These are phyloP conservation scores for Helarctos malayanus DNA, from an alignment of 2,797 vertebrate species.

Conservation along the genomic window DNA sequence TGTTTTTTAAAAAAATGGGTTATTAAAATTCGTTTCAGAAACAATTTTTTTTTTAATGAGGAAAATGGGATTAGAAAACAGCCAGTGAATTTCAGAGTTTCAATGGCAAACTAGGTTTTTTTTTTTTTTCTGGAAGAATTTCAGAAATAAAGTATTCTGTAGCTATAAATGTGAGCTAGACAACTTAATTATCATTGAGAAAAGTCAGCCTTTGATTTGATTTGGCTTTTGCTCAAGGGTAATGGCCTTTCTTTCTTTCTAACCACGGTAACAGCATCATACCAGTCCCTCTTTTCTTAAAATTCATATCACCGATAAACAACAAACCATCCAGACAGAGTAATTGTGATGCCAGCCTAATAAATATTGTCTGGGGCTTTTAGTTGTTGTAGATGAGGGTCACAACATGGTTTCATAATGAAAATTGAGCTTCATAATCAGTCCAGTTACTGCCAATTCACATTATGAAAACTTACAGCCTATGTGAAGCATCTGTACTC, in stretches of 20 bases:
- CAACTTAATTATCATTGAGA: neutral
- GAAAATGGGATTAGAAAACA: neutral
- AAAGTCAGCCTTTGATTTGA: neutral
- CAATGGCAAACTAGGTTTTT: neutral
- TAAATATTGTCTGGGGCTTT: slow-evolving; percentile 19
- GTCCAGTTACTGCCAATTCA: neutral
- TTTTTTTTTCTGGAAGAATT: neutral
- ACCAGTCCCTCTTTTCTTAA: neutral
- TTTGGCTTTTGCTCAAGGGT: neutral
- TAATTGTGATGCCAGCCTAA: slow-evolving; percentile 45
- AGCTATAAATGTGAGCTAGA: neutral
- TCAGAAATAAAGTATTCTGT: neutral
- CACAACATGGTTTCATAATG: neutral
- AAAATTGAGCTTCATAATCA: slow-evolving; percentile 17
- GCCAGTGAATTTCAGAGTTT: neutral
- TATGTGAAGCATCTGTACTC: neutral
- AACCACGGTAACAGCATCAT: accelerated
- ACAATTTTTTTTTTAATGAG: slow-evolving; percentile 4
- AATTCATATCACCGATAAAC: neutral
- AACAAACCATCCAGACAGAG: neutral
- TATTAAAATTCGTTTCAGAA: slow-evolving; percentile 33
- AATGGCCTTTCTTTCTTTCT: neutral
- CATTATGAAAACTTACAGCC: neutral
- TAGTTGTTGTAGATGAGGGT: slow-evolving; percentile 19
- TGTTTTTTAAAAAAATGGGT: neutral